Evolutionary conservation across 2,113 vertebrate species (phyloP), one percentile per base, ranked within the genome.

Genomic region (Echinops telfairi): DNA sequence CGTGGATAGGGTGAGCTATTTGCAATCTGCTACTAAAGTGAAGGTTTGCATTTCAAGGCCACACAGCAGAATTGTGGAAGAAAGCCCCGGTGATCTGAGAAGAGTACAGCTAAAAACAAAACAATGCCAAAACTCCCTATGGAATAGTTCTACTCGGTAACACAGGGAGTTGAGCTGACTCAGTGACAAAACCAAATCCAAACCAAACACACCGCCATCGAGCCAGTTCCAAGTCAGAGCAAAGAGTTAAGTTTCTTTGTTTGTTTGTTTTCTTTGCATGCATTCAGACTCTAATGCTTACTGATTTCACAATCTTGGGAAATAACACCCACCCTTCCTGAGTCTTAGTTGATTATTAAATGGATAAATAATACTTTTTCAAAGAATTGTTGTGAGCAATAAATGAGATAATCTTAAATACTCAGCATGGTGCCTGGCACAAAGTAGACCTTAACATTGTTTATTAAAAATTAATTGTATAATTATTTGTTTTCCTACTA

Each of bases 361-460:
- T 25, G 33, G 16, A 38, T 82, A 77, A 89, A 77, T 58, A 75
- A 47, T 86, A 60, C 60, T 11, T 76, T 94, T 86, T 90, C 82
- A 96, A 76, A 86, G 15, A 3, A n/a, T 14, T 79, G 1, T 68
- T 84, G 29, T 66, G 75, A 87, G 60, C 60, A 62, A 62, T 62
- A 91, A 22, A 77, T 76, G 57, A 36, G 17, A 29, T 89, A 23
- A 43, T 76, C 38, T 83, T 86, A 27, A 64, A 4, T 80, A 76
- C 27, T 77, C 75, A 90, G 38, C 29, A 92, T n/a, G 40, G 0
- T 58, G 23, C 22, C 57, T 88, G 47, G 1, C 43, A 76, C 27
- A 68, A 76, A 83, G 68, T 10, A 90, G 66, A 75, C 53, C n/a
- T 77, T 68, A 47, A 77, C 38, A 6, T 71, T 92, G 88, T 88